phyloP scores from a whole-genome alignment of 2,113 vertebrate genomes.

The Crotalus helleri region DNA sequence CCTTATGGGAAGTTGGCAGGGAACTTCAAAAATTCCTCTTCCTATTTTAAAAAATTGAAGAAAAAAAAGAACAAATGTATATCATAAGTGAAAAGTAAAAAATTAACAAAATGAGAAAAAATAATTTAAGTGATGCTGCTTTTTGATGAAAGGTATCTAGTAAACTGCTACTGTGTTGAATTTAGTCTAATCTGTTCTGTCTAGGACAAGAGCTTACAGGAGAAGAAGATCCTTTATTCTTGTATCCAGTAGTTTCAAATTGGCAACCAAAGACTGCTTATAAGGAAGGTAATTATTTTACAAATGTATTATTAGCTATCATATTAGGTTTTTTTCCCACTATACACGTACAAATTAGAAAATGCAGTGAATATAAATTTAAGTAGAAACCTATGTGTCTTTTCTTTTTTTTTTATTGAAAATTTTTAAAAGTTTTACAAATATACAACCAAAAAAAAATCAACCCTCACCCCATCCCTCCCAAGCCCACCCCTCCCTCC shows the following conservation, averaged over 20 bases:
- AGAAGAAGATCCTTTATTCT: constrained; percentile 71
- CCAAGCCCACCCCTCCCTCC: too few species aligned
- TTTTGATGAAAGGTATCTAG: not conserved
- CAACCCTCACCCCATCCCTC: too few species aligned
- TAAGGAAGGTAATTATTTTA: constrained; percentile 70
- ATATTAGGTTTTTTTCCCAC: not conserved
- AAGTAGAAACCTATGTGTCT: not conserved
- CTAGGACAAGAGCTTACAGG: constrained; percentile 67
- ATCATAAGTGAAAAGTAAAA: not conserved
- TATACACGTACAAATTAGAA: constrained; percentile 20
- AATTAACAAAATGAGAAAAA: not conserved
- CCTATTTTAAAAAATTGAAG: not conserved
- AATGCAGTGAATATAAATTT: not conserved
- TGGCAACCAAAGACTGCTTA: constrained; percentile 71
- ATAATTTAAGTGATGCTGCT: not conserved
- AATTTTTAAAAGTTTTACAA: too few species aligned
- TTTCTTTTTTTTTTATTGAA: not conserved
- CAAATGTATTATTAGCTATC: not conserved
- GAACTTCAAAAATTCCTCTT: not conserved
- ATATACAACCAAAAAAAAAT: too few species aligned
- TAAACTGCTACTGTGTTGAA: constrained; percentile 21
- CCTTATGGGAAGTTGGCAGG: not conserved
- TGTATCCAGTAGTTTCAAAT: constrained; percentile 78
- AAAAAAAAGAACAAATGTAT: not conserved
- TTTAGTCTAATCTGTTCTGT: constrained; percentile 37